These are phyloP conservation scores for Patagioenas fasciata DNA, from an alignment of 2,113 vertebrate genomes.

Conservation along the genomic window DNA sequence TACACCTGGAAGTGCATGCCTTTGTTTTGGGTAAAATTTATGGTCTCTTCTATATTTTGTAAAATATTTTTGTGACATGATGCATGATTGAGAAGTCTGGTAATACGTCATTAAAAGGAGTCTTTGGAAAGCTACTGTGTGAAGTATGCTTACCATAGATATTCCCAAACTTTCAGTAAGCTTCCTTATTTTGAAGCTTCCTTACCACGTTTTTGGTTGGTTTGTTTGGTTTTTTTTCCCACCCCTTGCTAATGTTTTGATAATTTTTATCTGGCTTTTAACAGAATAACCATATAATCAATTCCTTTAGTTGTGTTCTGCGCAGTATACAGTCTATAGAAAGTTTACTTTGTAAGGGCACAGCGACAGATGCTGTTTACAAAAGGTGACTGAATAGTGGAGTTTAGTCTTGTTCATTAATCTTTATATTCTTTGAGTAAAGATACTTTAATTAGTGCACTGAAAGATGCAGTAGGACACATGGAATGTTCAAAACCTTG, in stretches of 20 bases:
- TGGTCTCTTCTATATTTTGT: not conserved
- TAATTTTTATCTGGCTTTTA: not conserved
- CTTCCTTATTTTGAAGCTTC: conserved; percentile 13
- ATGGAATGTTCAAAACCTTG: not conserved
- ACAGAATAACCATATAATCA: not conserved
- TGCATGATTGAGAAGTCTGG: not conserved
- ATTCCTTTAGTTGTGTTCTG: not conserved
- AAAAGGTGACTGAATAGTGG: not conserved
- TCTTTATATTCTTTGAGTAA: not conserved
- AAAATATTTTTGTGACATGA: not conserved
- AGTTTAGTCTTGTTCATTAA: not conserved
- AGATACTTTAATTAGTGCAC: not conserved
- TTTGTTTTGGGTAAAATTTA: not conserved
- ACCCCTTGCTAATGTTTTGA: not conserved
- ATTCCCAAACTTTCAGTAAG: not conserved
- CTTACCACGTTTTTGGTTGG: not conserved
- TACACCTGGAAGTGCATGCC: not conserved
- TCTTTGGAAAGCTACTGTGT: not conserved
- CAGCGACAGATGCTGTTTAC: not conserved
- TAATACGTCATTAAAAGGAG: not conserved
- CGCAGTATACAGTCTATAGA: not conserved
- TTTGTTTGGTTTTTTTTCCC: not conserved
- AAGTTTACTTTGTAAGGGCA: not conserved
- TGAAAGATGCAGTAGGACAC: not conserved
- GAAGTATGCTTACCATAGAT: not conserved